Conservation (phyloP, 2,888 invertebrate species). For the Anoplius nigerrimus region DNA sequence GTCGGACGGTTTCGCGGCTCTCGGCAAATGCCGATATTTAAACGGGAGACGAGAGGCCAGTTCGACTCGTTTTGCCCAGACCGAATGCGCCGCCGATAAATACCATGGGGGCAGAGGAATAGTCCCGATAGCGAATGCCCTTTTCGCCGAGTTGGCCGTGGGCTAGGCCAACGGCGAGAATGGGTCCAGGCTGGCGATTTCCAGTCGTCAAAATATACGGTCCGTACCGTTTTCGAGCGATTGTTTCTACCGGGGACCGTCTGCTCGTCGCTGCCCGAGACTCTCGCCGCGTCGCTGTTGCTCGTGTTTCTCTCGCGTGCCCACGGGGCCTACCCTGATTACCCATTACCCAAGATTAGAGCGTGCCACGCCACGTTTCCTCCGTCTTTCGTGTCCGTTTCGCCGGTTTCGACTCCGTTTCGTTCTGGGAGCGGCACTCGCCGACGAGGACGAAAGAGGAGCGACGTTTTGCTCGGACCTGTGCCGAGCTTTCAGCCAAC, state of each 20-base stretch:
- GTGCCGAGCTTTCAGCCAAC: no score
- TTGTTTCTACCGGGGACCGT: constrained; percentile 40
- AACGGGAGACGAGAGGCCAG: constrained; percentile 48
- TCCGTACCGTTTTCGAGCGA: constrained; percentile 59
- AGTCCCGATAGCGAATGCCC: background rate
- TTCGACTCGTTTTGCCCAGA: constrained; percentile 26
- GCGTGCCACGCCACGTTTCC: constrained; percentile 45
- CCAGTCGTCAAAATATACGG: constrained; percentile 73
- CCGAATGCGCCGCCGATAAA: constrained; percentile 36
- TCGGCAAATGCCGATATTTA: constrained; percentile 60
- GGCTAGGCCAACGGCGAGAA: background rate
- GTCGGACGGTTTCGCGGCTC: constrained; percentile 33
- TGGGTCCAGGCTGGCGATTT: constrained; percentile 65
- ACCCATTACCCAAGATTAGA: constrained; percentile 68
- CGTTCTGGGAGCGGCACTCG: constrained; percentile 16
- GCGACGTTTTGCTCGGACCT: constrained; percentile 2
- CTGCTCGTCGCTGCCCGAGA: constrained; percentile 16
- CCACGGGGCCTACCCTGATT: constrained; percentile 56
- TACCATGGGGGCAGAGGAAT: constrained; percentile 3
- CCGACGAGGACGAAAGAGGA: background rate
- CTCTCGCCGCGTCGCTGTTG: constrained; percentile 2
- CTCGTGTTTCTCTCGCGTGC: constrained; percentile 40
- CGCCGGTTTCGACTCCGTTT: constrained; percentile 16
- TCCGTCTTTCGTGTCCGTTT: constrained; percentile 28
- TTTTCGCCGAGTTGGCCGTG: background rate